A percentile compares a stretch with the other conserved stretches of the same genome.
phyloP scores from a whole-genome alignment of 2,113 vertebrate genomes.

The Nesogale talazaci region DNA sequence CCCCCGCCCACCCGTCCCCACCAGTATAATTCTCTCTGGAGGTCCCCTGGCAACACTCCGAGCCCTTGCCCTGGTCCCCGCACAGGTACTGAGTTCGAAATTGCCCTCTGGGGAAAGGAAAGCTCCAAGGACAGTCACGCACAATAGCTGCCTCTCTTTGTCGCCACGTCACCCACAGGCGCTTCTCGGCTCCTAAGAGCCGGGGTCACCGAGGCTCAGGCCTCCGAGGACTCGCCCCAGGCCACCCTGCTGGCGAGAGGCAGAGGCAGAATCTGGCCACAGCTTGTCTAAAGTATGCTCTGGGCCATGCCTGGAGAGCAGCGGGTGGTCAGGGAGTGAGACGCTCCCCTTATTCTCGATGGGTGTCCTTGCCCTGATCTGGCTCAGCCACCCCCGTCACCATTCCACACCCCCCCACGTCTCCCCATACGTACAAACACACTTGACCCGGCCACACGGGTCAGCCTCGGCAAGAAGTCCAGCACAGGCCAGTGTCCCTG shows the following conservation, averaged over 20 bases:
- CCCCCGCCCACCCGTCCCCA: too few relatives aligned
- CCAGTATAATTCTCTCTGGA: background rate
- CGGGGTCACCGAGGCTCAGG: background rate
- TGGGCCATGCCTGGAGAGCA: too few relatives aligned
- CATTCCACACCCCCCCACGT: too few relatives aligned
- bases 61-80: background rate
- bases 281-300: background rate
- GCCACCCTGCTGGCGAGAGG: background rate
- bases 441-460: accelerated
- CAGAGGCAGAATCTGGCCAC: background rate
- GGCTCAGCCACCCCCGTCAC: too few relatives aligned
- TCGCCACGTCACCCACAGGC: background rate
- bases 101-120: background rate
- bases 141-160: background rate
- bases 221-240: background rate
- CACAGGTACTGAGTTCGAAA: background rate
- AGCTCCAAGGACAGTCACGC: background rate
- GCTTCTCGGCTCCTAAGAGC: background rate
- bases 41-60: background rate
- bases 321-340: too few relatives aligned
- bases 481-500: background rate
- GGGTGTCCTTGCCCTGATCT: too few relatives aligned
- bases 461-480: background rate
- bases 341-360: too few relatives aligned
- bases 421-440: too few relatives aligned